Evolutionary conservation across 2,888 invertebrate species (phyloP).

Genomic region (Ectobius pallidus): DNA sequence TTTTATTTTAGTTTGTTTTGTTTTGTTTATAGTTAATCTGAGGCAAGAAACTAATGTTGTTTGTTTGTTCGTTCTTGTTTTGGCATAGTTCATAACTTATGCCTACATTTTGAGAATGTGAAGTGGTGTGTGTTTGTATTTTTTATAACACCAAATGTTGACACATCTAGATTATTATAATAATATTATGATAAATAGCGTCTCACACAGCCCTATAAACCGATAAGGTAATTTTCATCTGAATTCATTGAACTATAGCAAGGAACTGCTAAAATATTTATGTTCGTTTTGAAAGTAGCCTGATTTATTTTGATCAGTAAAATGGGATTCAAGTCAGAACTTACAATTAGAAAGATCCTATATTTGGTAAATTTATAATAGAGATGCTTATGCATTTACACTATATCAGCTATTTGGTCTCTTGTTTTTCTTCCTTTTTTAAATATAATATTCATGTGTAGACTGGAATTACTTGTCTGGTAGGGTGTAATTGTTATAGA

Average conservation of each 20-base stretch:
- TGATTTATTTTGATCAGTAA: too few species aligned
- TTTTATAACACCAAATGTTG: neutral
- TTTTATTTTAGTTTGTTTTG: neutral
- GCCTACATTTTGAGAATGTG: constrained; percentile 1
- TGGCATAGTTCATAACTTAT: neutral
- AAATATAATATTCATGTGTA: neutral
- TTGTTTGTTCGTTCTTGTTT: neutral
- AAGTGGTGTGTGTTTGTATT: neutral
- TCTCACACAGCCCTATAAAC: too few species aligned
- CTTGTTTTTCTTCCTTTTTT: neutral
- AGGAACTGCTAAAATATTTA: too few species aligned
- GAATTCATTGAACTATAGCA: too few species aligned
- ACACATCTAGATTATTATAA: neutral
- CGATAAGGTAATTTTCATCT: too few species aligned
- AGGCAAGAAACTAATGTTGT: neutral
- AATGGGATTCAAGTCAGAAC: neutral
- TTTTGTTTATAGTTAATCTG: neutral
- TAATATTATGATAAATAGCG: too few species aligned
- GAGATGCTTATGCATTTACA: neutral
- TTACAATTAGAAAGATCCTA: neutral
- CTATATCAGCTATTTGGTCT: neutral
- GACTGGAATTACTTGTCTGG: neutral
- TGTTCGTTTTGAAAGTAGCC: too few species aligned
- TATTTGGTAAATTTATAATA: neutral
- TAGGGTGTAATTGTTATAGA: neutral